Base-by-base conservation (phyloP, 2,888 invertebrate species). In the Stramonita haemastoma region DNA sequence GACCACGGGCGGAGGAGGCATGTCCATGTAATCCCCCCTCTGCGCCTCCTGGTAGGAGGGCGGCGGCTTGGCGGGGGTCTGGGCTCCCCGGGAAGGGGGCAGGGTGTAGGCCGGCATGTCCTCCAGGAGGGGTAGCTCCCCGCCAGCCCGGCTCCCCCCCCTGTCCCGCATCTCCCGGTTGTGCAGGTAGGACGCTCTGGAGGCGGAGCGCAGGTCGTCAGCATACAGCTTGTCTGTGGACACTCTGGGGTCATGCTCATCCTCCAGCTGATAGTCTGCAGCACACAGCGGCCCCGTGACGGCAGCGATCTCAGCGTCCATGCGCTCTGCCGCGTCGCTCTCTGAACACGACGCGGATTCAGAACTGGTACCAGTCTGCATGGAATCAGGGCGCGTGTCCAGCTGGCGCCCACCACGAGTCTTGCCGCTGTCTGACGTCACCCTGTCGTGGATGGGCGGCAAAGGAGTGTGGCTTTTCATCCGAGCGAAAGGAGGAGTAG, bases 21-120 rank as follows among this genome's bases (percentile, higher is more conserved):
- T n/a, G 73, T 73, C 70, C 73, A 29, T 73, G 13, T 73, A 73
- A 4, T 29, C 73, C n/a, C n/a, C 73, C 4, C 73, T 73, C 26
- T 13, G 26, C n/a, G 29, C 73, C 29, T 22, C 19, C n/a, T 73
- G n/a, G n/a, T 73, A 73, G n/a, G 73, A 73, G 4, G 73, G 73
- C 73, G 73, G 73, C 26, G 73, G 70, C n/a, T n/a, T 73, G 8
- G 26, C n/a, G 5, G 73, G 73, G 29, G 8, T 5, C 6, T n/a
- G 46, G 46, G n/a, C 4, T 73, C 73, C n/a, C 73, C n/a, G 73
- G 73, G n/a, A 73, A 8, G 70, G 73, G 29, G 73, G 73, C n/a
- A 73, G n/a, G 26, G 73, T 73, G n/a, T 73, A 73, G 73, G 70
- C 26, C 73, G 73, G 73, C 73, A 73, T n/a, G n/a, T n/a, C n/a